phyloP scores from a whole-genome alignment of 2,113 vertebrate genomes.

The Thunnus maccoyii region DNA sequence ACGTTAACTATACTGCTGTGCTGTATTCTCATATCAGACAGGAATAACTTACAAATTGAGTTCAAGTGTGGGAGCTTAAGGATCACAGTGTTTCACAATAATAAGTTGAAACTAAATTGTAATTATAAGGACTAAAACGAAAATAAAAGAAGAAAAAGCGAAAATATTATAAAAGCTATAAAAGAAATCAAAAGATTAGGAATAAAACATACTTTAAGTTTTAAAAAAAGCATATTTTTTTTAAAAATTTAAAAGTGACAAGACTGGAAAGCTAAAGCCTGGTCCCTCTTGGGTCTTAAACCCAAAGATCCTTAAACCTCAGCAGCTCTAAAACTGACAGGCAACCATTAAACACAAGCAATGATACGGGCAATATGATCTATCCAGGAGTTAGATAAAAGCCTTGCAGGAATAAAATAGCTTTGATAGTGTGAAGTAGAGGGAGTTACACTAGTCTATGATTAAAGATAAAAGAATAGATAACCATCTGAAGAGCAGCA shows the following conservation, averaged over 20 bases:
- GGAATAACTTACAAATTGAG: slow-evolving; percentile 17
- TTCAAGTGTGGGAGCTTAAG: neutral
- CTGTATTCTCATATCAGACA: slow-evolving; percentile 16
- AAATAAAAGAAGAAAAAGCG: neutral
- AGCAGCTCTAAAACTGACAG: slow-evolving; percentile 14
- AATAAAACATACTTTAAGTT: neutral
- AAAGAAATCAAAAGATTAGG: neutral
- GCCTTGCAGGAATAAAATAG: neutral
- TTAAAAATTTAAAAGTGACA: too few relatives aligned
- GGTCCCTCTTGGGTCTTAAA: neutral
- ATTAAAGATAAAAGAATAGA: slow-evolving; percentile 8
- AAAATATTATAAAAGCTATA: neutral
- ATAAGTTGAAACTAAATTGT: too few relatives aligned
- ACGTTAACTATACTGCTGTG: slow-evolving; percentile 2
- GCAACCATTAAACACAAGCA: neutral
- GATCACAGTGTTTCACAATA: neutral
- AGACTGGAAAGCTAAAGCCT: neutral
- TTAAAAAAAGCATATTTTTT: neutral
- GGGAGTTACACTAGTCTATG: neutral
- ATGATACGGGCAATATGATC: slow-evolving; percentile 1
- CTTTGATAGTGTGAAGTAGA: neutral
- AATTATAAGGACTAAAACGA: neutral
- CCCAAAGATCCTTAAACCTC: neutral
- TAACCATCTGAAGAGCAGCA: slow-evolving; percentile 6
- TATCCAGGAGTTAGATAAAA: slow-evolving; percentile 18